phyloP scores from a whole-genome alignment of 2,888 invertebrate species.

The Oxystoma pomonae region DNA sequence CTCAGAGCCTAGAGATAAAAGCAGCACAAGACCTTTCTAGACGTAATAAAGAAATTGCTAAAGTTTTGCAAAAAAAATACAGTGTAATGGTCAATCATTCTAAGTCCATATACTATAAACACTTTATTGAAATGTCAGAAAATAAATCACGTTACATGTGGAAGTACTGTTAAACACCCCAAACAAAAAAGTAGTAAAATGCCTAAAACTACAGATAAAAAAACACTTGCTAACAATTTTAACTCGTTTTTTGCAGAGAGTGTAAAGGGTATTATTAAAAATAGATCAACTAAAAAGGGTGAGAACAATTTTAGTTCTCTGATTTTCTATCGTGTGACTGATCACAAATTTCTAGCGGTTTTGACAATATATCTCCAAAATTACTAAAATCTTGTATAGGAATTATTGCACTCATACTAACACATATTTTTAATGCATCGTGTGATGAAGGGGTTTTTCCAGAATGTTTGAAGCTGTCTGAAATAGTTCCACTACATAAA shows the following conservation, averaged over 20 bases:
- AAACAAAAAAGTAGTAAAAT: background rate
- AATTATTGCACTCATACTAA: too few species aligned
- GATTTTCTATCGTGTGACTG: background rate
- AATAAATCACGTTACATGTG: background rate
- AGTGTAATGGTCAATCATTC: background rate
- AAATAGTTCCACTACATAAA: too few species aligned
- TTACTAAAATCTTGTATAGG: too few species aligned
- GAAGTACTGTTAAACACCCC: background rate
- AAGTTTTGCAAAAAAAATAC: background rate
- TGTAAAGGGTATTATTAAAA: background rate
- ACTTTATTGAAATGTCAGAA: background rate
- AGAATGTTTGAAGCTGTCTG: background rate
- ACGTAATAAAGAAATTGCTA: background rate
- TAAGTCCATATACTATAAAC: background rate
- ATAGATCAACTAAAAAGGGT: background rate
- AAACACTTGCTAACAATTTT: background rate
- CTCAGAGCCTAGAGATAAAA: background rate
- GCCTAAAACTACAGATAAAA: background rate
- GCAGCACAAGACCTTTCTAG: background rate
- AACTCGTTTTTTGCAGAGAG: background rate
- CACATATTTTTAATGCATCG: background rate
- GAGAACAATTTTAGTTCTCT: background rate
- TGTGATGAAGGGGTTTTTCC: background rate
- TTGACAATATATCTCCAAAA: too few species aligned
- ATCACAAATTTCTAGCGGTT: background rate